Conservation (phyloP, 2,113 vertebrate species). For the Phaethon lepturus region DNA sequence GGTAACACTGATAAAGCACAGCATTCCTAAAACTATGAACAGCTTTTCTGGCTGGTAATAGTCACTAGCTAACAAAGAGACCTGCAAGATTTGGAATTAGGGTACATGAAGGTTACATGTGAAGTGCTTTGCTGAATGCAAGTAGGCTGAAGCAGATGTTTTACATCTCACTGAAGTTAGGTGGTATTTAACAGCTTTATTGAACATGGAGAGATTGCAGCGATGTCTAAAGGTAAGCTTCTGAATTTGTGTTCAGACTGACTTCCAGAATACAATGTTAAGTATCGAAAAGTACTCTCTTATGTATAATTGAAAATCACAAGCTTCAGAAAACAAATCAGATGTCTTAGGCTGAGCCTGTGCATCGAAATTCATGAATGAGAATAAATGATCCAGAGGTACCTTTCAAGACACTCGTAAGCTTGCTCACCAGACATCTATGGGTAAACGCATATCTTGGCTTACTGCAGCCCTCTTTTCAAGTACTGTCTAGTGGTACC, state of each 20-base stretch:
- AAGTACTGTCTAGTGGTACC: neutral
- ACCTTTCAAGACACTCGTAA: neutral
- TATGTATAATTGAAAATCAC: neutral
- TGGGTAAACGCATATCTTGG: neutral
- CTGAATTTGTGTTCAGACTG: neutral
- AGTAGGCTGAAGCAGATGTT: neutral
- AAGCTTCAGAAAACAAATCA: neutral
- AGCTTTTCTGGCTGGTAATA: neutral
- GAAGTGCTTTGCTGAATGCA: neutral
- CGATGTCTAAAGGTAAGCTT: neutral
- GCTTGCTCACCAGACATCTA: neutral
- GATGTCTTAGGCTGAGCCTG: neutral
- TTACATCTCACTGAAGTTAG: neutral
- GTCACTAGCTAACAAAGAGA: neutral
- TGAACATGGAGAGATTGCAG: neutral
- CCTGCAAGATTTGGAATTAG: neutral
- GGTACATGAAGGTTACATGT: neutral
- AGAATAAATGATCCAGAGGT: neutral
- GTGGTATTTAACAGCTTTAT: neutral
- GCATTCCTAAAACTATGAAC: neutral
- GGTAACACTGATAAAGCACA: neutral
- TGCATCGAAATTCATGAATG: neutral
- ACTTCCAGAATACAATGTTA: neutral
- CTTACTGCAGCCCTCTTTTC: neutral
- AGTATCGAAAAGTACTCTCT: neutral